Conservation (phyloP, 2,113 vertebrate species). For the Hippocampus barbouri region DNA sequence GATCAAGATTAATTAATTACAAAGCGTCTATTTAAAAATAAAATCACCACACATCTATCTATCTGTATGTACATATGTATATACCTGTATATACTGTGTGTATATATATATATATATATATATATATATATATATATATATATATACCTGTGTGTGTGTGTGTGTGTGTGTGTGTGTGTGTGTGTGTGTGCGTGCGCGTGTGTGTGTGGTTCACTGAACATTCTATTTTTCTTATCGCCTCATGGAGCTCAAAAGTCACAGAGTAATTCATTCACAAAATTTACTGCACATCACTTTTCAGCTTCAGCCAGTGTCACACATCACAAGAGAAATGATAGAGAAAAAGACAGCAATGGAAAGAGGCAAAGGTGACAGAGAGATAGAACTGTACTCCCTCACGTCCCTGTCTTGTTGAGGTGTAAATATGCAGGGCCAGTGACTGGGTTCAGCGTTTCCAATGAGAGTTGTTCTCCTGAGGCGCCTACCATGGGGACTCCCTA, state of each 20-base stretch:
- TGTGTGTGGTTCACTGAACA: no score
- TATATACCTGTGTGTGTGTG: no score
- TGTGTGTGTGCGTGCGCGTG: no score
- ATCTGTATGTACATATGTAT: no score
- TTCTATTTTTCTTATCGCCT: no score
- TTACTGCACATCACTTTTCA: not conserved
- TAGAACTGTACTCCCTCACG: constrained; percentile 2
- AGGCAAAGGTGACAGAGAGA: not conserved
- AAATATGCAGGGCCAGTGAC: constrained; percentile 59
- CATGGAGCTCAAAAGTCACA: not conserved
- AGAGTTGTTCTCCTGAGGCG: constrained; percentile 50
- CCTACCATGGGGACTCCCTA: constrained; percentile 34
- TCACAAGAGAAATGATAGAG: not conserved
- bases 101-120: no score
- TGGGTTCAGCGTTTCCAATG: constrained; percentile 53
- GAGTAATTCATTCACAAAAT: not conserved
- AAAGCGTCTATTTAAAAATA: no score
- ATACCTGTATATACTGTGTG: no score
- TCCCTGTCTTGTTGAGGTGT: constrained; percentile 29
- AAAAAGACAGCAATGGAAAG: not conserved
- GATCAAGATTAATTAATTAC: no score
- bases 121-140: no score
- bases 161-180: no score
- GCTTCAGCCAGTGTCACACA: not conserved
- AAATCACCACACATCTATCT: no score